These are phyloP conservation scores for Betta splendens DNA, from an alignment of 2,797 vertebrate species.

Conservation along the genomic window DNA sequence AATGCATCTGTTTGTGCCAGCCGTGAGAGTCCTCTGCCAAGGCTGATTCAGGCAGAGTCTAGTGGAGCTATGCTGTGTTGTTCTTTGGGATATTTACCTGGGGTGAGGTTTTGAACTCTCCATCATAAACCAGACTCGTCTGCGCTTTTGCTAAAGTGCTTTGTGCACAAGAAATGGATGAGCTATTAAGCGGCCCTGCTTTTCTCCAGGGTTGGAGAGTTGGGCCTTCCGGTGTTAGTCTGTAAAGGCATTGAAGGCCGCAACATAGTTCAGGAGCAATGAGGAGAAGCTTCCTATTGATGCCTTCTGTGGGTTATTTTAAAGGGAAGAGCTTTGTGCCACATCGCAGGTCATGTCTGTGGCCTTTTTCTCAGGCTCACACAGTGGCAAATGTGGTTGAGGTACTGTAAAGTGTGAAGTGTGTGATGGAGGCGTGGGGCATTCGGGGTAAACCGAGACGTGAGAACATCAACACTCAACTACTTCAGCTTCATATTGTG, in stretches of 20 bases:
- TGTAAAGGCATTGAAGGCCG: background rate
- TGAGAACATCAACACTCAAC: conserved; percentile 2
- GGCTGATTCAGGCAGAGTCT: conserved; percentile 39
- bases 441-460: background rate
- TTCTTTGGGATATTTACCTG: conserved; percentile 41
- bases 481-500: background rate
- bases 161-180: conserved; percentile 18
- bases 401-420: background rate
- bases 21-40: conserved; percentile 35
- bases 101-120: conserved; percentile 21
- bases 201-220: conserved; percentile 3
- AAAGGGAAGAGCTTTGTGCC: conserved; percentile 4
- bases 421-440: background rate
- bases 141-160: conserved; percentile 6
- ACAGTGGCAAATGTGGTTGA: background rate
- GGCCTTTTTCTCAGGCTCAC: conserved; percentile 1
- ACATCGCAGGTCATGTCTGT: background rate
- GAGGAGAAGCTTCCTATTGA: background rate
- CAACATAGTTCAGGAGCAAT: too few species aligned
- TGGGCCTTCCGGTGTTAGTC: background rate
- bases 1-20: conserved; percentile 45
- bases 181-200: conserved; percentile 8
- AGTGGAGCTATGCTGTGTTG: conserved; percentile 21
- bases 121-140: conserved; percentile 22
- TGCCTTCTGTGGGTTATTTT: conserved; percentile 4